Percentiles rank a stretch among this genome's conserved stretches.
These are phyloP conservation scores for Gasterosteus aculeatus DNA, from an alignment of 2,113 vertebrate genomes.

Conservation along the genomic window DNA sequence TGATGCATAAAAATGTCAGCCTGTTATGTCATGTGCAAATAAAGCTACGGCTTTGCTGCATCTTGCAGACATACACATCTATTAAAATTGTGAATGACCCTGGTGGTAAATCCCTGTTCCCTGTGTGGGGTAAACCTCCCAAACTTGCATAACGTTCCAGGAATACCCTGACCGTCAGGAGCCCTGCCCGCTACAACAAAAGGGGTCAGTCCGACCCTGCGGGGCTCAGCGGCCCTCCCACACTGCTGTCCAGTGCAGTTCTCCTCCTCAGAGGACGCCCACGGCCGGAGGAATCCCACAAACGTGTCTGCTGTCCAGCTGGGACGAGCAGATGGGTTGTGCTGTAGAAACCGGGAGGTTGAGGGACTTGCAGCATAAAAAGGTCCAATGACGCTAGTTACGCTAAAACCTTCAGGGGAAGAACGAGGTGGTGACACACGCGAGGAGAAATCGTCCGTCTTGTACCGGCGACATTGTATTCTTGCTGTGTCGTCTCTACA, in stretches of 20 bases:
- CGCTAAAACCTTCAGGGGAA: conserved; percentile 11
- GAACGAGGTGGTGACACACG: conserved; percentile 39
- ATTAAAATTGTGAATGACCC: neutral
- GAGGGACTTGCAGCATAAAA: conserved; percentile 15
- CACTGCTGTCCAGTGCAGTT: conserved; percentile 32
- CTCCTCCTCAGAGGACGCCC: conserved; percentile 30
- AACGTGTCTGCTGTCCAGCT: conserved; percentile 53
- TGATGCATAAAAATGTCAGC: neutral
- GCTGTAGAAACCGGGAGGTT: conserved; percentile 28
- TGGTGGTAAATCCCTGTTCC: neutral
- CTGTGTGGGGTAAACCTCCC: neutral
- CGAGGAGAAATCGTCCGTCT: conserved; percentile 18
- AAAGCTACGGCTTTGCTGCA: neutral
- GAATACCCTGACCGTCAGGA: conserved; percentile 26
- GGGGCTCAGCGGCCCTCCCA: conserved; percentile 11
- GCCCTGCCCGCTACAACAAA: conserved; percentile 27
- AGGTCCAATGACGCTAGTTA: conserved; percentile 14
- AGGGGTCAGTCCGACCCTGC: conserved; percentile 40
- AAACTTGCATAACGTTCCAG: conserved; percentile 26
- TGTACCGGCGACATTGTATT: neutral
- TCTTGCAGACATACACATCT: neutral
- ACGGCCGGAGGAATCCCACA: conserved; percentile 14
- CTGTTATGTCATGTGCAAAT: neutral
- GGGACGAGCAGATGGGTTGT: conserved; percentile 51
- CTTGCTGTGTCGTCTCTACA: neutral